phyloP scores from a whole-genome alignment of 2,888 invertebrate genomes.

The Trachelus stipa region DNA sequence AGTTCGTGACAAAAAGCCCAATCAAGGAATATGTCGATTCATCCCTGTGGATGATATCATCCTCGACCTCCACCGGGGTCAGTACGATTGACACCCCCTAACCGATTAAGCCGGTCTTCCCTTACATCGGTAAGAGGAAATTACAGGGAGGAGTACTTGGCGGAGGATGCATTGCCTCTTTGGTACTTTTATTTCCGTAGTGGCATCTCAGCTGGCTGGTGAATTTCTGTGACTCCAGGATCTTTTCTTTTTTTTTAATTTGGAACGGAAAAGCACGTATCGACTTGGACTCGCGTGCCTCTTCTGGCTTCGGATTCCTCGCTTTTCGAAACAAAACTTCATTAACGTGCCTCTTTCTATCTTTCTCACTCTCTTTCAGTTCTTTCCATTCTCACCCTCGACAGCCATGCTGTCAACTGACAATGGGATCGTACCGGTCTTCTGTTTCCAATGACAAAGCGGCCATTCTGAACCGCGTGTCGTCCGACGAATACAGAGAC shows the following conservation, averaged over 20 bases:
- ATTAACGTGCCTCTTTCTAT: constrained; percentile 39
- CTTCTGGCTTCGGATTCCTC: constrained; percentile 31
- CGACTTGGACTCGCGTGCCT: too few relatives aligned
- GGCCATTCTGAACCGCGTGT: constrained; percentile 29
- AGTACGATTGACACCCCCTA: background rate
- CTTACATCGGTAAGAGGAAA: too few relatives aligned
- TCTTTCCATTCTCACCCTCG: too few relatives aligned
- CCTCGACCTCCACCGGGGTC: background rate
- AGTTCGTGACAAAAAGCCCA: background rate
- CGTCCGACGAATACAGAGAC: constrained; percentile 23
- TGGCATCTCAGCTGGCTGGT: too few relatives aligned
- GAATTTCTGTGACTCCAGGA: too few relatives aligned
- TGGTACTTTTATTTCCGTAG: too few relatives aligned
- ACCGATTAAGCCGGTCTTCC: too few relatives aligned
- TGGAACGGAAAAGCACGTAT: too few relatives aligned
- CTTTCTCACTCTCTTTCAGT: too few relatives aligned
- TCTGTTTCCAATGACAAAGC: constrained; percentile 28
- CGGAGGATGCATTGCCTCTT: too few relatives aligned
- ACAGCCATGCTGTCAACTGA: constrained; percentile 41
- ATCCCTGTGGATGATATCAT: background rate
- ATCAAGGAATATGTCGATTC: constrained; percentile 2
- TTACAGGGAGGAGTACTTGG: too few relatives aligned
- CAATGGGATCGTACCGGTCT: constrained; percentile 40
- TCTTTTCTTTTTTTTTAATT: too few relatives aligned
- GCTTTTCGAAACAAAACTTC: constrained; percentile 47